phyloP scores from a whole-genome alignment of 1,140 invertebrate species.

The Halesus radiatus region DNA sequence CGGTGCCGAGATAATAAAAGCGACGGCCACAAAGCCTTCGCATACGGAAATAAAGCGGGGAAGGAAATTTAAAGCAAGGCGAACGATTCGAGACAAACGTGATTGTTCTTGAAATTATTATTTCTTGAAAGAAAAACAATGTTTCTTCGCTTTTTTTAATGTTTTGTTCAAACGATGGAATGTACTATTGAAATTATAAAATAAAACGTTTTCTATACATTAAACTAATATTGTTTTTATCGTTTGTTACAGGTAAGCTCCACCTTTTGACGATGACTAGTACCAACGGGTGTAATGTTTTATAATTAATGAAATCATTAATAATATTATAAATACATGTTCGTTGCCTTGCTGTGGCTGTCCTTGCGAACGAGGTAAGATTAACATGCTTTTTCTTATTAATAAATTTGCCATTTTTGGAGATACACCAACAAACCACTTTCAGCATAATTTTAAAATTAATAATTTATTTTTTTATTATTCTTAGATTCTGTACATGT shows the following conservation, averaged over 20 bases:
- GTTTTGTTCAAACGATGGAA: background rate
- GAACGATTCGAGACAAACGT: background rate
- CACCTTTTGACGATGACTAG: background rate
- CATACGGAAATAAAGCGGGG: background rate
- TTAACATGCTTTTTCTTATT: background rate
- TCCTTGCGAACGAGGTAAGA: background rate
- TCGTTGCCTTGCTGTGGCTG: too few species aligned
- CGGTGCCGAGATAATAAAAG: constrained; percentile 46
- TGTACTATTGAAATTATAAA: background rate
- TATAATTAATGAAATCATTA: background rate
- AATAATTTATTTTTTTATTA: too few species aligned
- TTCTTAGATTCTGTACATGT: too few species aligned
- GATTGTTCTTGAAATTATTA: background rate
- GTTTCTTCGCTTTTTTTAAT: too few species aligned
- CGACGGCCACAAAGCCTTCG: constrained; percentile 21
- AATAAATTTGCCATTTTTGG: background rate
- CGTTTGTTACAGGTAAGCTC: constrained; percentile 26
- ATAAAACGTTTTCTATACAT: background rate
- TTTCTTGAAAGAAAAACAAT: too few species aligned
- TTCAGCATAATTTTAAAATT: background rate
- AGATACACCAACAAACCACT: background rate
- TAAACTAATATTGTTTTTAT: background rate
- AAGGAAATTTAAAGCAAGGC: background rate
- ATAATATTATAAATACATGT: background rate
- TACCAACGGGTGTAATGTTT: background rate